phyloP scores from a whole-genome alignment of 2,888 invertebrate species.

The Drosophila infuscata region DNA sequence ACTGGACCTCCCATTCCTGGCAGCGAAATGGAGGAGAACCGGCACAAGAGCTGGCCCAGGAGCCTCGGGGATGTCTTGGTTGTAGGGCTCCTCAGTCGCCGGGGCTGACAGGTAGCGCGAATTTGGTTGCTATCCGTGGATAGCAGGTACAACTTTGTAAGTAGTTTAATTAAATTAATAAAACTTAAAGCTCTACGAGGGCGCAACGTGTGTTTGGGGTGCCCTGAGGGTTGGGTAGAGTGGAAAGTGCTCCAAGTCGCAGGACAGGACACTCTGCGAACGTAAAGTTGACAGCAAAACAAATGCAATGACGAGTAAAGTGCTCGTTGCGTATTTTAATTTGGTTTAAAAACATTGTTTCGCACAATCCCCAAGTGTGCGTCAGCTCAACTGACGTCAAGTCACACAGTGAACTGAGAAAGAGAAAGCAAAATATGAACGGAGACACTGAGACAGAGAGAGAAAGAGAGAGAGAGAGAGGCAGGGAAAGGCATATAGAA shows the following conservation, averaged over 20 bases:
- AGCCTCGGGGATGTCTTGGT: conserved; percentile 26
- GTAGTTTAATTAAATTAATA: conserved; percentile 81
- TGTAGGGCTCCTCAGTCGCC: conserved; percentile 27
- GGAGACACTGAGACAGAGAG: not conserved
- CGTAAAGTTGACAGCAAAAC: conserved; percentile 77
- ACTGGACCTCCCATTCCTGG: conserved; percentile 42
- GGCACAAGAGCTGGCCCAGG: not conserved
- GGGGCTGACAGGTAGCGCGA: conserved; percentile 47
- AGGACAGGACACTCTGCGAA: conserved; percentile 69
- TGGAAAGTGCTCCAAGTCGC: conserved; percentile 56
- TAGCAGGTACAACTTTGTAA: conserved; percentile 73
- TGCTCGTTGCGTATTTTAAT: conserved; percentile 79
- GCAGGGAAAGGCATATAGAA: conserved; percentile 46
- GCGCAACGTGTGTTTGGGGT: conserved; percentile 20
- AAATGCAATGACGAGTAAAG: conserved; percentile 76
- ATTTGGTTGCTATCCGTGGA: conserved; percentile 64
- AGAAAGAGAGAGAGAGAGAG: not conserved
- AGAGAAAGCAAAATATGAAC: conserved; percentile 2
- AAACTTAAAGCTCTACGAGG: conserved; percentile 73
- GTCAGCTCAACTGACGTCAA: conserved; percentile 75
- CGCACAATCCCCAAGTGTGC: conserved; percentile 77
- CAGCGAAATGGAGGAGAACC: not conserved
- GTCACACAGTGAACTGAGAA: conserved; percentile 52
- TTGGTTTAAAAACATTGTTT: conserved; percentile 80
- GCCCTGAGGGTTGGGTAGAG: conserved; percentile 14